Evolutionary conservation across 2,113 vertebrate species (phyloP), one percentile per base, ranked within the genome.

Genomic region (Phyllostomus hastatus): DNA sequence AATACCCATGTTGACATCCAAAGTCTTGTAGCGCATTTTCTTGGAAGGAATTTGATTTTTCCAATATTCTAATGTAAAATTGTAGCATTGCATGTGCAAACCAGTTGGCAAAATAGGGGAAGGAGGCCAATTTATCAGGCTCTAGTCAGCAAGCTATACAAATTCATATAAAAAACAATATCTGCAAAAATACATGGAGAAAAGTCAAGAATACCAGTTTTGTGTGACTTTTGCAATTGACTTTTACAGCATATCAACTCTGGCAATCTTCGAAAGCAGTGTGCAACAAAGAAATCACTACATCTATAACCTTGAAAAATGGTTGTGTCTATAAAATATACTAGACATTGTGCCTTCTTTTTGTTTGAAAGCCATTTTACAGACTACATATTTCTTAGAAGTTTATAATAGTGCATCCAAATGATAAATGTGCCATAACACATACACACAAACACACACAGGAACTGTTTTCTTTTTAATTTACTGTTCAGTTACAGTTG

Each of bases 231-330:
- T 95, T 50, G 4, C 91, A 92, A 43, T 70, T 96, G 97, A 88
- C 75, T 94, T 98, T 97, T 98, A 97, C 31, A 97, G 93, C 78
- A 90, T 95, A 97, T 94, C 91, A 98, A 96, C 96, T 94, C 97
- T 98, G 97, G 92, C 96, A 96, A 97, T 88, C 83, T 94, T 79
- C 96, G 97, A 96, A 97, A 96, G 95, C 96, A 92, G 89, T 83
- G 82, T 97, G 98, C 98, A 95, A 98, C 93, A 95, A 96, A 95
- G 96, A 98, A 97, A 95, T 95, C 95, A 97, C 94, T 95, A 94
- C 97, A 95, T 66, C 95, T 97, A 93, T 94, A 97, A 97, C 97
- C 78, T 96, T 93, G 50, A 97, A 95, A 97, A 97, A 97, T 97
- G 93, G 83, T 91, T 97, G 96, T 85, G 95, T 96, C 93, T 95